phyloP scores from a whole-genome alignment of 2,888 invertebrate species.

The Zaprionus obscuricornis region DNA sequence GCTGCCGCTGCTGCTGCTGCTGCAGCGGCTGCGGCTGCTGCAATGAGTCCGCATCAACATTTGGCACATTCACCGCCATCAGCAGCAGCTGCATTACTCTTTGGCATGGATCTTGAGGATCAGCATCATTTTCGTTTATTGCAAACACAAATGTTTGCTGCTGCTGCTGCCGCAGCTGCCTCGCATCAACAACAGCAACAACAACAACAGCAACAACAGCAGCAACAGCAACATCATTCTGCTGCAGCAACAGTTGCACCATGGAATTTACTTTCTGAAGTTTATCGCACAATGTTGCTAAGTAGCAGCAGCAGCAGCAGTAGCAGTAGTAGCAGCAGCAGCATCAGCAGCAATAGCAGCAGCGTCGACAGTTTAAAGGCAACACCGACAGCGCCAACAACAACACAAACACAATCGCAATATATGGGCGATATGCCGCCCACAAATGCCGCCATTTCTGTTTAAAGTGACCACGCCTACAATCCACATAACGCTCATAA shows the following conservation, averaged over 20 bases:
- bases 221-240: background rate
- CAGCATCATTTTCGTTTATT: conserved; percentile 75
- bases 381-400: conserved; percentile 36
- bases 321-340: conserved; percentile 36
- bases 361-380: conserved; percentile 51
- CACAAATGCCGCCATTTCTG: conserved; percentile 82
- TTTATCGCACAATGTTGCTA: conserved; percentile 82
- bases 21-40: background rate
- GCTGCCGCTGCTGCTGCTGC: background rate
- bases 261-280: conserved; percentile 82
- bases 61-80: conserved; percentile 27
- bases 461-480: conserved; percentile 48
- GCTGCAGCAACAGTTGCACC: conserved; percentile 25
- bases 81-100: too few species aligned
- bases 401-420: conserved; percentile 52
- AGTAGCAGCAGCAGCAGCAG: conserved; percentile 56
- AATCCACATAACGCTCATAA: background rate
- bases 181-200: conserved; percentile 13
- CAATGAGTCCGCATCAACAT: background rate
- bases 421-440: conserved; percentile 79
- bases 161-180: conserved; percentile 79
- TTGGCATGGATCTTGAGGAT: conserved; percentile 64
- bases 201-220: conserved; percentile 22
- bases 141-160: conserved; percentile 81
- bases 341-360: conserved; percentile 56